These are phyloP conservation scores for Nyctereutes procyonoides DNA, from an alignment of 2,113 vertebrate species.

Conservation along the genomic window DNA sequence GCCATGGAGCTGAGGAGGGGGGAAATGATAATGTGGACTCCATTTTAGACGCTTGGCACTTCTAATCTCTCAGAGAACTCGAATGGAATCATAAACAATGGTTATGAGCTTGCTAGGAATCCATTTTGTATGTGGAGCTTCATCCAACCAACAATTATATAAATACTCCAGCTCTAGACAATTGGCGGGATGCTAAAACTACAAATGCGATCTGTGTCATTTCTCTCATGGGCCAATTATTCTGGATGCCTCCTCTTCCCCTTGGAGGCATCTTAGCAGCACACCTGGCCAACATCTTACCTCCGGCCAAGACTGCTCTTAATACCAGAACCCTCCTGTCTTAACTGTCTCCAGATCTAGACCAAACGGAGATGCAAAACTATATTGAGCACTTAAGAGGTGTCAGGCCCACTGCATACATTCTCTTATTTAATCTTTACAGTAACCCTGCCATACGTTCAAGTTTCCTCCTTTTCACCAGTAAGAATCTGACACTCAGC, in stretches of 20 bases:
- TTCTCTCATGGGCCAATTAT: constrained; percentile 50
- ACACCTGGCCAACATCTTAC: not conserved
- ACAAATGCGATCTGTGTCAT: constrained; percentile 1
- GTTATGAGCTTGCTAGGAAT: constrained; percentile 51
- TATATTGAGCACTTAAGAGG: not conserved
- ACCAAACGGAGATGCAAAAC: not conserved
- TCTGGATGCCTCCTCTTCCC: not conserved
- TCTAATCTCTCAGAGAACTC: constrained; percentile 17
- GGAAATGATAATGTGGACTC: not conserved
- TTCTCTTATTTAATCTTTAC: not conserved
- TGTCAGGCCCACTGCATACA: not conserved
- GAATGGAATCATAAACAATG: not conserved
- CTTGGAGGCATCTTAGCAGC: not conserved
- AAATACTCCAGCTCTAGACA: constrained; percentile 1
- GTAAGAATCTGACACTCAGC: not conserved
- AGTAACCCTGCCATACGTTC: not conserved
- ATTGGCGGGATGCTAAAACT: constrained; percentile 35
- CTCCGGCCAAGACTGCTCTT: not conserved
- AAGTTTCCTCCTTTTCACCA: not conserved
- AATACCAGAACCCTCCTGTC: not conserved
- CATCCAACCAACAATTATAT: constrained; percentile 45
- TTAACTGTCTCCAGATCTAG: not conserved
- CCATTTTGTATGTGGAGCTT: constrained; percentile 10
- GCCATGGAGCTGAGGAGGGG: not conserved
- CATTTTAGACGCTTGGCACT: constrained; percentile 47